Conservation (phyloP, 2,113 vertebrate species). For the Opisthocomus hoazin region DNA sequence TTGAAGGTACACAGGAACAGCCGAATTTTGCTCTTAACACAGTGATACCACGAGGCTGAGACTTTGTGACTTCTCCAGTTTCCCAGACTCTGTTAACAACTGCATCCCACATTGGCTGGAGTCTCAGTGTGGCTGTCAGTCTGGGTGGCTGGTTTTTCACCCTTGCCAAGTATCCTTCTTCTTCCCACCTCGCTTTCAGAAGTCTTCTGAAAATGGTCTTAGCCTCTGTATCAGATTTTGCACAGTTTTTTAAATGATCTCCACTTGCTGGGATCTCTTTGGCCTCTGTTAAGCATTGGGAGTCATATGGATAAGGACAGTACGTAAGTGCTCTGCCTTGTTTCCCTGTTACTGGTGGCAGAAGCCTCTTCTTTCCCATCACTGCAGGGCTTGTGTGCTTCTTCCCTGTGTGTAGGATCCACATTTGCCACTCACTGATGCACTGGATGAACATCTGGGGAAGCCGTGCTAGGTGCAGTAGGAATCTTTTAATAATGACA, state of each 20-base stretch:
- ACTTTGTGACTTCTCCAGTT: background rate
- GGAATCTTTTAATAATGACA: slow-evolving; percentile 7
- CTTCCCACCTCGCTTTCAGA: background rate
- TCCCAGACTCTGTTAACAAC: background rate
- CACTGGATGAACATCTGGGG: background rate
- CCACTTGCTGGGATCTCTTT: background rate
- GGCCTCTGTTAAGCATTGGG: background rate
- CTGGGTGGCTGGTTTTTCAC: background rate
- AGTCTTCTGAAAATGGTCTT: background rate
- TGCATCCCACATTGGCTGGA: background rate
- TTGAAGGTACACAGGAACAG: background rate
- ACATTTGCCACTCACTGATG: background rate
- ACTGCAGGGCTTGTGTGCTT: background rate
- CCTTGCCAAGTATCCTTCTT: background rate
- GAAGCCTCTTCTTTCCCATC: background rate
- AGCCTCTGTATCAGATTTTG: background rate
- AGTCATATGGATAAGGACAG: background rate
- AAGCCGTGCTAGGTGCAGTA: background rate
- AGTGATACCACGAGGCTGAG: background rate
- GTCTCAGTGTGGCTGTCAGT: background rate
- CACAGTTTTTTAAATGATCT: background rate
- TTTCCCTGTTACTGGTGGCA: background rate
- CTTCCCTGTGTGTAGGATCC: background rate
- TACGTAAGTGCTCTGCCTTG: background rate
- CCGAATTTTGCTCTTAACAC: background rate